Base-by-base conservation (phyloP, 2,797 vertebrate genomes). In the Cirrhinus molitorella region DNA sequence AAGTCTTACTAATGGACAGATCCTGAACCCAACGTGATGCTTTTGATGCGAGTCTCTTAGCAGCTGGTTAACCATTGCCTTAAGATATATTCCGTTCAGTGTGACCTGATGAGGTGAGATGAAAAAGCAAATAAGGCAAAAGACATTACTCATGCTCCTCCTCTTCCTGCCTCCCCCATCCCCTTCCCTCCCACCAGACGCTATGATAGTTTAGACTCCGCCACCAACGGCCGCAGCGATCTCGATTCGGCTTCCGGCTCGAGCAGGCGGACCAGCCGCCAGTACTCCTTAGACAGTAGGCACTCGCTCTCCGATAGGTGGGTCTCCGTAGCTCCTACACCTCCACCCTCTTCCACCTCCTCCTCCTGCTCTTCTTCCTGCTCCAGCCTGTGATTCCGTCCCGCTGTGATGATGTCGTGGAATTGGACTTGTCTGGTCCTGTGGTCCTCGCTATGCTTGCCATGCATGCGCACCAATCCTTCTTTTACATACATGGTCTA, bases 261-360 rank as follows among this genome's bases (percentile, higher is more conserved):
- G 79, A 98, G 97, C 96, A 95, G 93, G 92, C 96, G 92, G 92
- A 96, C 96, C 95, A 96, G 95, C 95, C 95, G 93, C 94, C 96
- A 96, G 94, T 96, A 95, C 96, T 97, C 96, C 94, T 96, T 97
- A 96, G 96, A 96, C 96, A 97, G 96, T 96, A 96, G 96, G 95
- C 95, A 94, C 91, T 97, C 96, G 88, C 95, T 97, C 93, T 97
- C 96, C 85, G 95, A 96, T 96, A 97, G 96, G 96, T 97, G 96
- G 96, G 97, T 94, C 88, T 88, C 87, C 83, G 84, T 87, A 85
- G 79, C 87, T 86, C 71, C 77, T 87, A 81, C 72, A 57, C 80
- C 70, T 79, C 80, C 70, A 80, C 77, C 78, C 47, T 87, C 66
- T 78, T 78, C 82, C 82, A 55, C 71, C 73, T 81, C 68, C 75